Percentiles rank a stretch among this genome's conserved stretches.
Evolutionary conservation across 1,140 invertebrate genomes (phyloP).

Genomic region (Muscidifurax raptorellus): DNA sequence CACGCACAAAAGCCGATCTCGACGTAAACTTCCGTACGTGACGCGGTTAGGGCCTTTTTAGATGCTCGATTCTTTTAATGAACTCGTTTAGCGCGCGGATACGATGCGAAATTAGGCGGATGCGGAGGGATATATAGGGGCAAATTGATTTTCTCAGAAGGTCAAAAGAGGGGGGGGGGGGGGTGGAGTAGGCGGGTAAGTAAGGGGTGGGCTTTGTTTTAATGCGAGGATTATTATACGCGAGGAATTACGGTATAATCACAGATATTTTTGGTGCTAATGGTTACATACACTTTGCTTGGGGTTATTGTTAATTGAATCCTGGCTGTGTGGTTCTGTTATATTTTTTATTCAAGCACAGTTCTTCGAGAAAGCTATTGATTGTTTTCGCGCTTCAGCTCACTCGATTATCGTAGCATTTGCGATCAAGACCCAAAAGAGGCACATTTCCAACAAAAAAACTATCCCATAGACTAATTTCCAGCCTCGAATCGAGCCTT

Average conservation of each 20-base stretch:
- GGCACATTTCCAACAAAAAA: too few relatives aligned
- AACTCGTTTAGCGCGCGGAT: conserved; percentile 43
- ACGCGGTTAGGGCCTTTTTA: conserved; percentile 40
- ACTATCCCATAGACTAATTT: too few relatives aligned
- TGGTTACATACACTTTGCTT: background rate
- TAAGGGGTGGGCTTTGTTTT: background rate
- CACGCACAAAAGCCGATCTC: conserved; percentile 25
- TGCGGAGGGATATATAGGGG: background rate
- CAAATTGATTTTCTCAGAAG: conserved; percentile 48
- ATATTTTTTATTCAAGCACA: too few relatives aligned
- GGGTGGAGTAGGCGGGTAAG: too few relatives aligned
- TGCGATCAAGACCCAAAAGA: too few relatives aligned
- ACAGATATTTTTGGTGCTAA: background rate
- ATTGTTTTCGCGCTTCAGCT: too few relatives aligned
- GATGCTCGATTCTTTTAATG: conserved; percentile 49
- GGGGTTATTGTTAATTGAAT: background rate
- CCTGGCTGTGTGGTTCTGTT: too few relatives aligned
- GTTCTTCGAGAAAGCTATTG: too few relatives aligned
- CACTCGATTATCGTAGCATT: too few relatives aligned
- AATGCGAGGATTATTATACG: background rate
- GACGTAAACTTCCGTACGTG: conserved; percentile 53
- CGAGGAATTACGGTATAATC: background rate
- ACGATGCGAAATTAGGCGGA: conserved; percentile 27
- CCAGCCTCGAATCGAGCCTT: background rate
- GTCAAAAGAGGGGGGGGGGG: background rate